Evolutionary conservation across 2,113 vertebrate species (phyloP), one percentile per base, ranked within the genome.

Genomic region (Mormoops blainvillei): DNA sequence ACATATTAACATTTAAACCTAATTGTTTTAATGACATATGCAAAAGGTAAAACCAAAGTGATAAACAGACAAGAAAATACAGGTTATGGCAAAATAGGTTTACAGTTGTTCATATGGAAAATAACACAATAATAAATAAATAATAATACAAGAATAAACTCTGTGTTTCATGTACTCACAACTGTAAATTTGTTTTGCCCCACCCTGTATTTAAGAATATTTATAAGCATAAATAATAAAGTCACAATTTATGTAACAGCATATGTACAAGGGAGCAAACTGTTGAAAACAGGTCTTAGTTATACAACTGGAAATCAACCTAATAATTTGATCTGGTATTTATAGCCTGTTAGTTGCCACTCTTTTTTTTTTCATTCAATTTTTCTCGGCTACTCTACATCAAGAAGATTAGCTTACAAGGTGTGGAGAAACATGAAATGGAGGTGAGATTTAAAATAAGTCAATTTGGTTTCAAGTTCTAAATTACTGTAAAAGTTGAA

Each of bases 381-480:
- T 92, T 89, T 90, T 70, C 58, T 87, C 41, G 26, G 45, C 3
- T 94, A 28, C 65, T 94, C 0, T 45, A 71, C n/a, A 73, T 87
- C 5, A 3, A 19, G 45, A 78, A 82, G 18, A 91, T 80, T 61
- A 87, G 45, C 19, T 95, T 89, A 80, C 1, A 63, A 6, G 1
- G 6, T 77, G 56, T 56, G 24, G 81, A 87, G 26, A 81, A 95
- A 68, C 1, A 10, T 5, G 8, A 22, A 65, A 3, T 41, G 54
- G 87, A 71, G 56, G 58, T 71, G 56, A 89, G 28, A 94, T n/a
- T 87, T 83, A 87, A 89, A 90, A 48, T 65, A 96, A 81, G 36
- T 58, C 84, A 24, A 93, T 92, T 74, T 84, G 38, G 7, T 18
- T 58, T 92, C 45, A 83, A 88, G 58, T 85, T 84, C 88, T 92